A percentile compares a stretch with the other conserved stretches of the same genome.
These are phyloP conservation scores for Procavia capensis DNA, from an alignment of 2,113 vertebrate genomes.

Conservation along the genomic window DNA sequence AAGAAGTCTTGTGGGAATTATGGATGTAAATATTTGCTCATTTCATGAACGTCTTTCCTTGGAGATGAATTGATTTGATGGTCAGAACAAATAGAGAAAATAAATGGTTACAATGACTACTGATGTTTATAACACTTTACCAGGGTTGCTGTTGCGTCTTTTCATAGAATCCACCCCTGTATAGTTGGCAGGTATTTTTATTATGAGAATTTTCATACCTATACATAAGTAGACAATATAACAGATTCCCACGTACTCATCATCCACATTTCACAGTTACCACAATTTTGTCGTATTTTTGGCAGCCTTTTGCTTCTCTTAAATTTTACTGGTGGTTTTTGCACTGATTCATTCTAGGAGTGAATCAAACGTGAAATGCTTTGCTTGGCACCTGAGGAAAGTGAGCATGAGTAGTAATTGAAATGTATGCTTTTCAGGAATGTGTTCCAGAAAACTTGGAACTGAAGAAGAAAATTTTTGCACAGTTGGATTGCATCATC, in stretches of 20 bases:
- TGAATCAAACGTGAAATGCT: not conserved
- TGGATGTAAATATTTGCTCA: not conserved
- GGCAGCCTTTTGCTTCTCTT: not conserved
- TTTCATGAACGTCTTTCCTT: conserved; percentile 20
- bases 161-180: not conserved
- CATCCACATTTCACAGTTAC: not conserved
- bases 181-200: not conserved
- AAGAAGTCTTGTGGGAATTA: not conserved
- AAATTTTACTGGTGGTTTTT: not conserved
- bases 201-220: conserved; percentile 1
- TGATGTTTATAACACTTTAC: not conserved
- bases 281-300: not conserved
- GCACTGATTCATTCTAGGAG: not conserved
- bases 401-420: conserved; percentile 25
- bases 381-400: not conserved
- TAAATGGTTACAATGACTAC: not conserved
- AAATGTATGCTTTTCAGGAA: conserved; percentile 88
- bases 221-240: not conserved
- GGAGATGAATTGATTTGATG: not conserved
- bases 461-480: conserved; percentile 94
- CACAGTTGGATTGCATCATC: conserved; percentile 90
- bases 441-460: conserved; percentile 95
- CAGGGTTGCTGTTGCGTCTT: not conserved
- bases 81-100: not conserved
- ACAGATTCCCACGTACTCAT: not conserved